These are phyloP conservation scores for Callipepla squamata DNA, from an alignment of 2,113 vertebrate genomes.

Conservation along the genomic window DNA sequence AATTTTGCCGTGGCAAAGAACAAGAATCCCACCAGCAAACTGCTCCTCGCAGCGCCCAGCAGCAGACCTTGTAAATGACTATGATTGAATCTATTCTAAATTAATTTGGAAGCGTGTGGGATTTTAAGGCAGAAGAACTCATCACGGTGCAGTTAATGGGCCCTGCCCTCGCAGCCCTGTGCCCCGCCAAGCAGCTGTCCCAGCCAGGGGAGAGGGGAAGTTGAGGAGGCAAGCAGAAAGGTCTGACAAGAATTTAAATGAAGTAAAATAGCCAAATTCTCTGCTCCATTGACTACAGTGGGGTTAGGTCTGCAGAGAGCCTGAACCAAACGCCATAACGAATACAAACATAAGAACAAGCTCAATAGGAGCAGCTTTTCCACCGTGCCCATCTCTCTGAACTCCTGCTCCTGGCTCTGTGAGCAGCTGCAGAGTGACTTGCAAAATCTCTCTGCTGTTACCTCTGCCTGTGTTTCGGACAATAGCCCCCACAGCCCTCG, in stretches of 20 bases:
- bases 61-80: conserved; percentile 27
- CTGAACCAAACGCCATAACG: background rate
- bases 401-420: background rate
- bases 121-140: conserved; percentile 25
- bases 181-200: background rate
- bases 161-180: background rate
- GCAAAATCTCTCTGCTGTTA: background rate
- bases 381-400: fast-evolving
- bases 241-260: background rate
- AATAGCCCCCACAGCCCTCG: too few species aligned
- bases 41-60: background rate
- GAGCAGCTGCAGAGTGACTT: fast-evolving
- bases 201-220: background rate
- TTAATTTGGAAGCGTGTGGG: conserved; percentile 4
- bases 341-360: background rate
- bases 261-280: conserved; percentile 19
- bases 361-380: fast-evolving
- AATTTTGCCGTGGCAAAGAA: background rate
- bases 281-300: background rate
- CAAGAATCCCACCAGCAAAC: background rate
- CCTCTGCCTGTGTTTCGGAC: background rate
- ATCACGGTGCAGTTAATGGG: background rate
- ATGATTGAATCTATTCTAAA: conserved; percentile 50
- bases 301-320: background rate
- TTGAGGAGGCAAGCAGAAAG: background rate